These are phyloP conservation scores for Perca fluviatilis DNA, from an alignment of 2,113 vertebrate genomes.

Conservation along the genomic window DNA sequence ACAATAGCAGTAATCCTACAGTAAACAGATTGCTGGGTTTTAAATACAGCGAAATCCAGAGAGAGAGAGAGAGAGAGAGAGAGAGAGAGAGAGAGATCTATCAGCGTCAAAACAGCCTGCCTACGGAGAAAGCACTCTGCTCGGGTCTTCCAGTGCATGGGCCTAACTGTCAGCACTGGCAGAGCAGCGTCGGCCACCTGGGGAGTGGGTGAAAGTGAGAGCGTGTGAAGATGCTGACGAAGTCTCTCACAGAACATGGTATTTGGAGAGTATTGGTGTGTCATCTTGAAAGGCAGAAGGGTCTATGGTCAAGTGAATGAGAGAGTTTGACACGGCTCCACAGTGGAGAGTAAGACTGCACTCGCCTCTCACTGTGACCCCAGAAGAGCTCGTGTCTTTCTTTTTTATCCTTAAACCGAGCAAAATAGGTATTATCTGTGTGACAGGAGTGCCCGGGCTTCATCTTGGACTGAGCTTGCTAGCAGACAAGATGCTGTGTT, in stretches of 20 bases:
- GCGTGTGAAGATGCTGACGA: conserved; percentile 72
- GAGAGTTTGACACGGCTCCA: conserved; percentile 48
- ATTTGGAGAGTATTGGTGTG: conserved; percentile 56
- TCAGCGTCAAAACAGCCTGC: conserved; percentile 71
- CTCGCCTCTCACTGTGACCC: conserved; percentile 33
- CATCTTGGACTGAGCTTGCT: conserved; percentile 7
- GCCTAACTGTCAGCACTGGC: conserved; percentile 67
- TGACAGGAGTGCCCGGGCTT: conserved; percentile 14
- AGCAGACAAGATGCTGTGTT: conserved; percentile 19
- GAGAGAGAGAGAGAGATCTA: conserved; percentile 54
- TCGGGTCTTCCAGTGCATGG: conserved; percentile 58
- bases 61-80: conserved; percentile 13
- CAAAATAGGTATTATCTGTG: conserved; percentile 37
- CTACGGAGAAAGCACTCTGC: conserved; percentile 54
- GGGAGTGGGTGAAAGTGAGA: conserved; percentile 75
- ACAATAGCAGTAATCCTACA: conserved; percentile 87
- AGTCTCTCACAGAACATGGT: conserved; percentile 57
- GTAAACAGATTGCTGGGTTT: conserved; percentile 84
- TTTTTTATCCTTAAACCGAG: conserved; percentile 15
- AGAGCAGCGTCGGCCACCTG: conserved; percentile 63
- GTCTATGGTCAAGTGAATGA: conserved; percentile 56
- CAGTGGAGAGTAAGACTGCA: conserved; percentile 50
- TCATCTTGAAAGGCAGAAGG: conserved; percentile 59
- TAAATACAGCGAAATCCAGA: conserved; percentile 15
- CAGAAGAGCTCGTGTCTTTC: conserved; percentile 6